These are phyloP conservation scores for Zosterops lateralis DNA, from an alignment of 2,113 vertebrate species.

Conservation along the genomic window DNA sequence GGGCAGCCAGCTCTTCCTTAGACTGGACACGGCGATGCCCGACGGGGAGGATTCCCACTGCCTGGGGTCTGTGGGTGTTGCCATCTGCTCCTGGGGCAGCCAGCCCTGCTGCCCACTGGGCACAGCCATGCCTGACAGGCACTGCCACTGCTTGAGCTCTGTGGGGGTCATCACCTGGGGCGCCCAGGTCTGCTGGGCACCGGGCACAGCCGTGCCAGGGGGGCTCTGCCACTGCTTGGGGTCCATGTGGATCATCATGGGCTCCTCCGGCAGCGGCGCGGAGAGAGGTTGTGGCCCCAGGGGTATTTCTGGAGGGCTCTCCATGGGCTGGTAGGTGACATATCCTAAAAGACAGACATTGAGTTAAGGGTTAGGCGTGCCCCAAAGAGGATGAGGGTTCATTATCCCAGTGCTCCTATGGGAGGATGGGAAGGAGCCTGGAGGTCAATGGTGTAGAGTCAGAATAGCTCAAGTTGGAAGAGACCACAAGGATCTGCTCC, in stretches of 20 bases:
- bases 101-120: rapidly evolving
- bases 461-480: rapidly evolving
- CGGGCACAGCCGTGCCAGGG: rapidly evolving
- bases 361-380: background rate
- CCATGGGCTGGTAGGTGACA: background rate
- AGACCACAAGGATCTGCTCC: background rate
- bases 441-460: rapidly evolving
- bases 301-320: rapidly evolving
- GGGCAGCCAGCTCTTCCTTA: background rate
- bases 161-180: background rate
- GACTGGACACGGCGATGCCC: rapidly evolving
- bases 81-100: background rate
- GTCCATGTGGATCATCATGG: rapidly evolving
- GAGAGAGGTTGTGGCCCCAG: rapidly evolving
- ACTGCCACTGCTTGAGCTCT: background rate
- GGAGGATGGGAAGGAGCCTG: background rate
- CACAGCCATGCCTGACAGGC: rapidly evolving
- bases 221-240: background rate
- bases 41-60: background rate
- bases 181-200: rapidly evolving
- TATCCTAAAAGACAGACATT: background rate
- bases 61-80: background rate
- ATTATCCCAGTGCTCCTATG: rapidly evolving
- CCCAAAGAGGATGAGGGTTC: rapidly evolving
- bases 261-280: rapidly evolving